Evolutionary conservation across 2,113 vertebrate genomes (phyloP).

Genomic region (Istiophorus platypterus): DNA sequence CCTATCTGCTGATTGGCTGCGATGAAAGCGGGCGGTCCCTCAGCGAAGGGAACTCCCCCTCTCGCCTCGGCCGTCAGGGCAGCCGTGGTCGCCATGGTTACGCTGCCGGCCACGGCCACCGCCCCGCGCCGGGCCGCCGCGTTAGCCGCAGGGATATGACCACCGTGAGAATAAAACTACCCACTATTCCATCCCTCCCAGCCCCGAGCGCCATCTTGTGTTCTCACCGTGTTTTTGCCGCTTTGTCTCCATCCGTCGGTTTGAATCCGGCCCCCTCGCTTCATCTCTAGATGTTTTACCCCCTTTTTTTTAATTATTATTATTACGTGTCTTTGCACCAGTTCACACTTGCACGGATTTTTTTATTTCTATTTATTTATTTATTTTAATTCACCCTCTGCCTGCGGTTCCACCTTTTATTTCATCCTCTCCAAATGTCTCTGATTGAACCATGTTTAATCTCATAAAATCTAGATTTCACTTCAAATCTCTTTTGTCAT

Average conservation of each 20-base stretch:
- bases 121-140: conserved; percentile 49
- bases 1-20: conserved; percentile 67
- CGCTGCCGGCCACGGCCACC: conserved; percentile 44
- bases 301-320: no score
- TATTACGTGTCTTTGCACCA: conserved; percentile 1
- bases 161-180: conserved; percentile 67
- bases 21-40: conserved; percentile 74
- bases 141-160: conserved; percentile 74
- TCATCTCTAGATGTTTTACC: neutral
- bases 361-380: no score
- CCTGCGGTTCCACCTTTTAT: neutral
- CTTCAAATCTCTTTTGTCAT: neutral
- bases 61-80: conserved; percentile 55
- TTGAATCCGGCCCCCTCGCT: conserved; percentile 18
- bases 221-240: conserved; percentile 23
- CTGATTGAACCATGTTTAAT: neutral
- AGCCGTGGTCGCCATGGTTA: conserved; percentile 62
- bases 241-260: conserved; percentile 32
- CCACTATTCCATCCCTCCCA: conserved; percentile 4
- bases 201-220: conserved; percentile 28
- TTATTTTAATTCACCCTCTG: no score
- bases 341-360: neutral
- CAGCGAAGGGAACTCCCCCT: conserved; percentile 78
- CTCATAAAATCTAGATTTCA: conserved; percentile 4
- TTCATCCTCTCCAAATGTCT: neutral